These are phyloP conservation scores for Cuculus canorus DNA, from an alignment of 2,797 vertebrate genomes.

Conservation along the genomic window DNA sequence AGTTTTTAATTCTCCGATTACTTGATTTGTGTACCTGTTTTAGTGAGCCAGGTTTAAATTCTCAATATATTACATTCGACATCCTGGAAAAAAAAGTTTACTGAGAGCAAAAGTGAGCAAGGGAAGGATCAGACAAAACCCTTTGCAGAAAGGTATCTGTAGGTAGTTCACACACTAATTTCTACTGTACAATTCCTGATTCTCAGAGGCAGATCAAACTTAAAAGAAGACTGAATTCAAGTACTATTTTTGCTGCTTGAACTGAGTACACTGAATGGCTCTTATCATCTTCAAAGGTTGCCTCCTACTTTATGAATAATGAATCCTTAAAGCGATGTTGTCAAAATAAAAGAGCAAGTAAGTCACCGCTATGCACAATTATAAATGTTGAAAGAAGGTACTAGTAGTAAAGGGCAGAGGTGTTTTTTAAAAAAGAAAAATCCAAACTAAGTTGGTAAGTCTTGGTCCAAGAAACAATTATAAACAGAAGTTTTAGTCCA, in stretches of 20 bases:
- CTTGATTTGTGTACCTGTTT: neutral
- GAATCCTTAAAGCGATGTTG: constrained; percentile 48
- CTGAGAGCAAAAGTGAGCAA: neutral
- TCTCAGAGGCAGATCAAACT: constrained; percentile 44
- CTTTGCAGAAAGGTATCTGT: constrained; percentile 25
- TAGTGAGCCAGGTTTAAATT: constrained; percentile 15
- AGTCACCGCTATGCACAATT: neutral
- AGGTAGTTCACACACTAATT: constrained; percentile 22
- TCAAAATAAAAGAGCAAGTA: constrained; percentile 43
- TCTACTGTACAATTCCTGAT: constrained; percentile 8
- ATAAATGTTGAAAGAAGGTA: constrained; percentile 20
- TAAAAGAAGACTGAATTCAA: constrained; percentile 47
- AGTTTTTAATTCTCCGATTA: neutral
- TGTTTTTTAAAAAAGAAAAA: neutral
- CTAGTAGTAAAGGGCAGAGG: neutral
- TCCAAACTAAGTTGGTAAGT: neutral
- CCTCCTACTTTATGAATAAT: constrained; percentile 47
- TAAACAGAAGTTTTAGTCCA: neutral
- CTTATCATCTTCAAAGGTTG: constrained; percentile 60
- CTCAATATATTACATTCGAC: neutral
- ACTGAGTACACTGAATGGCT: neutral
- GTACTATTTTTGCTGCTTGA: constrained; percentile 38
- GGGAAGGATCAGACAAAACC: neutral
- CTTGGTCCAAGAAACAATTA: neutral
- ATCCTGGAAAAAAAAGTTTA: constrained; percentile 5